These are phyloP conservation scores for Danaus melanippus DNA, from an alignment of 1,140 invertebrate species.

Conservation along the genomic window DNA sequence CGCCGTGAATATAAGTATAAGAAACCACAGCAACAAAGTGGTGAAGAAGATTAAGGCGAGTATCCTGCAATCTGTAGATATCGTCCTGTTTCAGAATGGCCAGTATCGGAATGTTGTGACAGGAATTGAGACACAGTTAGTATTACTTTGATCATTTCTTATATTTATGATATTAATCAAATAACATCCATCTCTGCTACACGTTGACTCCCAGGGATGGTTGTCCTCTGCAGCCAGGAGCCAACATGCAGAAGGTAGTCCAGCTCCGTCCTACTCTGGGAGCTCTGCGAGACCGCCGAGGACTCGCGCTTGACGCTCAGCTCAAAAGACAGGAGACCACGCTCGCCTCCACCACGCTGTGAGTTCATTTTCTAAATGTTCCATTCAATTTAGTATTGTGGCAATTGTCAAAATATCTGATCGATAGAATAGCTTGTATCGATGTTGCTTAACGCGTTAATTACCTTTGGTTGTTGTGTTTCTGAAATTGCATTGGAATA, in stretches of 20 bases:
- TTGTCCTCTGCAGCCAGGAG: constrained; percentile 95
- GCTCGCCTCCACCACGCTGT: constrained; percentile 97
- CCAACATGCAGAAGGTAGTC: constrained; percentile 92
- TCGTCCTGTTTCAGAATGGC: constrained; percentile 98
- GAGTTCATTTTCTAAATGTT: constrained; percentile 48
- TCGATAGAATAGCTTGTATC: too few relatives aligned
- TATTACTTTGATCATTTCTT: neutral
- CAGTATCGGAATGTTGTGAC: constrained; percentile 96
- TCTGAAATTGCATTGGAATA: too few relatives aligned
- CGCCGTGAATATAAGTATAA: constrained; percentile 92
- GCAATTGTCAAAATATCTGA: too few relatives aligned
- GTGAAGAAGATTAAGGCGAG: constrained; percentile 97
- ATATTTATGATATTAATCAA: too few relatives aligned
- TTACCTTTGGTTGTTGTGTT: too few relatives aligned
- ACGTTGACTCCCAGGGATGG: constrained; percentile 78
- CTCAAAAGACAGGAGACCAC: constrained; percentile 91
- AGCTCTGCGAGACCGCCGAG: constrained; percentile 89
- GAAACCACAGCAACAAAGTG: constrained; percentile 97
- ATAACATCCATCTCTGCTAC: too few relatives aligned
- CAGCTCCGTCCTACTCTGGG: constrained; percentile 86
- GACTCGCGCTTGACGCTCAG: constrained; percentile 95
- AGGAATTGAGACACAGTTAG: constrained; percentile 90
- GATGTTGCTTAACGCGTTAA: too few relatives aligned
- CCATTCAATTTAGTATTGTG: too few relatives aligned
- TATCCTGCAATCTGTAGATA: constrained; percentile 96